Evolutionary conservation across 2,113 vertebrate species (phyloP).

Genomic region (Lasiurus borealis): DNA sequence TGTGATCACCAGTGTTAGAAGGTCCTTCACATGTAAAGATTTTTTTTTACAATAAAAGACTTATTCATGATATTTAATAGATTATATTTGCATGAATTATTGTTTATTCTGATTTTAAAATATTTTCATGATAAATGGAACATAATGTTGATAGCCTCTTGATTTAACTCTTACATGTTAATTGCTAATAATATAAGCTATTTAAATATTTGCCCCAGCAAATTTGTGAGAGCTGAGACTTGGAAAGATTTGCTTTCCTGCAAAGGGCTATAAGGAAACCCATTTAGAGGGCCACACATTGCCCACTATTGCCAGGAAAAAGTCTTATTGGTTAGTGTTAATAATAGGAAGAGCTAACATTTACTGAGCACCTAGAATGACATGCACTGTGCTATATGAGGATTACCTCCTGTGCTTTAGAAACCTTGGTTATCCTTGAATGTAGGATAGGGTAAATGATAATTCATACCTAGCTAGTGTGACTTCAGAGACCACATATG

Average conservation of each 20-base stretch:
- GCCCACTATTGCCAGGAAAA: background rate
- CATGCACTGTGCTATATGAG: rapidly evolving
- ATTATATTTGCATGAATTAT: background rate
- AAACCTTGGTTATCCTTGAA: background rate
- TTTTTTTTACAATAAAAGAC: background rate
- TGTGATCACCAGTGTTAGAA: background rate
- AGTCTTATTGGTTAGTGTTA: background rate
- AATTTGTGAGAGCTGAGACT: background rate
- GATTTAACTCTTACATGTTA: background rate
- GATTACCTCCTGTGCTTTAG: background rate
- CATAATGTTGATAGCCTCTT: background rate
- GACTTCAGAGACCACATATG: background rate
- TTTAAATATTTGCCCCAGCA: background rate
- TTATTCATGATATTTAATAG: background rate
- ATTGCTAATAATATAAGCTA: background rate
- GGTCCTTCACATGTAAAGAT: background rate
- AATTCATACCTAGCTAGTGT: background rate
- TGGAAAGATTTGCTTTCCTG: background rate
- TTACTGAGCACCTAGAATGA: background rate
- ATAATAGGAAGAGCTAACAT: background rate
- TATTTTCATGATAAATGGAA: background rate
- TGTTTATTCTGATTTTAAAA: background rate
- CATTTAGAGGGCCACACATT: background rate
- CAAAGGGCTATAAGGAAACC: background rate
- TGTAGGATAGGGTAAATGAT: background rate